These are phyloP conservation scores for Peromyscus nudipes DNA, from an alignment of 2,797 vertebrate genomes.

Conservation along the genomic window DNA sequence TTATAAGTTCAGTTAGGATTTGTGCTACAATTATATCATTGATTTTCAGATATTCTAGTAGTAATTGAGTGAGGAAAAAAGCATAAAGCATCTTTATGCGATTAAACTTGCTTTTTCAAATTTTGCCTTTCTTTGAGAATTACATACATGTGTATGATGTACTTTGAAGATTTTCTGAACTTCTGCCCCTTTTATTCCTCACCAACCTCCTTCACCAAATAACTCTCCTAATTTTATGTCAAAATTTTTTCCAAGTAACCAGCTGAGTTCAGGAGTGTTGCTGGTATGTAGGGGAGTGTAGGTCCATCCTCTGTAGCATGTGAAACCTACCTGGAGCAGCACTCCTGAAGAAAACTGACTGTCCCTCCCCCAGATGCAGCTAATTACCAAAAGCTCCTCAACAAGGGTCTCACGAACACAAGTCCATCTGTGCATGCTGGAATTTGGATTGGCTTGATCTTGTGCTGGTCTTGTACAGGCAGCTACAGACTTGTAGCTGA, in stretches of 20 bases:
- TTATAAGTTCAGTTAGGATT: no score
- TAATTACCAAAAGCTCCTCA: neutral
- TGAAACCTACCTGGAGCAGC: no score
- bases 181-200: neutral
- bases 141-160: neutral
- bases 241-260: neutral
- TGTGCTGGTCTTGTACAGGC: neutral
- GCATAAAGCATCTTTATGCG: neutral
- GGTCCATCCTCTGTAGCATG: neutral
- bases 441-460: neutral
- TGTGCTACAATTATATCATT: neutral
- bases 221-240: neutral
- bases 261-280: neutral
- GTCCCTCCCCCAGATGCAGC: no score
- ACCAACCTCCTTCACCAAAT: neutral
- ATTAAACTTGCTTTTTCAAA: slow-evolving; percentile 24
- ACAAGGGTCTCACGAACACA: neutral
- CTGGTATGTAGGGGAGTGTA: neutral
- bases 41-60: slow-evolving; percentile 6
- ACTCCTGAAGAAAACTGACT: neutral
- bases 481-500: neutral
- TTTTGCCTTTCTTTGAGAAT: neutral
- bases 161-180: neutral
- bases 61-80: neutral
- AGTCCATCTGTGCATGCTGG: neutral